A percentile compares a stretch with the other conserved stretches of the same genome.
Evolutionary conservation across 2,797 vertebrate species (phyloP).

Genomic region (Macropodus opercularis): DNA sequence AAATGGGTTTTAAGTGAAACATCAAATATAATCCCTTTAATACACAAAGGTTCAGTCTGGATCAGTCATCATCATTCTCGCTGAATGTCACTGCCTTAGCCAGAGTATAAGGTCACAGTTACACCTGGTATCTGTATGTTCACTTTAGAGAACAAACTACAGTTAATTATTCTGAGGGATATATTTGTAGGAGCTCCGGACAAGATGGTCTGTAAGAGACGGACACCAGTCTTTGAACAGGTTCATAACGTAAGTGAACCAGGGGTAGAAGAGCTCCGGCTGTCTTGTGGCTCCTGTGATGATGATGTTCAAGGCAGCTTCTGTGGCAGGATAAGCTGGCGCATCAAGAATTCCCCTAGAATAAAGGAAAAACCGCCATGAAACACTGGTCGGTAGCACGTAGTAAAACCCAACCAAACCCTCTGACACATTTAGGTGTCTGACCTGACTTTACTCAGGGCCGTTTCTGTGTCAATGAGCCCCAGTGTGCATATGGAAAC

Average conservation of each 20-base stretch:
- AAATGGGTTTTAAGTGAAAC: too few species aligned
- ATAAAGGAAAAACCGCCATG: conserved; percentile 14
- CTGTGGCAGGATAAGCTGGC: conserved; percentile 79
- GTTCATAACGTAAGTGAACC: conserved; percentile 67
- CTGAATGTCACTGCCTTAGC: too few species aligned
- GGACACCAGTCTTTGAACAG: conserved; percentile 80
- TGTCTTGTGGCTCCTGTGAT: conserved; percentile 75
- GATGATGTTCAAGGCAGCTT: conserved; percentile 85
- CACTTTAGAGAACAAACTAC: too few species aligned
- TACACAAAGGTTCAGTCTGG: too few species aligned
- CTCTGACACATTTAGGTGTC: conserved; percentile 6
- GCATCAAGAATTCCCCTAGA: conserved; percentile 72
- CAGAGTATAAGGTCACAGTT: too few species aligned
- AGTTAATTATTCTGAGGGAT: too few species aligned
- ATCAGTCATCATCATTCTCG: too few species aligned
- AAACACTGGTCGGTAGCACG: too few species aligned
- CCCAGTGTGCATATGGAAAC: conserved; percentile 87
- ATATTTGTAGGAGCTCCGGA: conserved; percentile 75
- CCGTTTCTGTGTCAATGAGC: conserved; percentile 82
- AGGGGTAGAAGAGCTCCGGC: conserved; percentile 84
- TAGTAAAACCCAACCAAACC: neutral
- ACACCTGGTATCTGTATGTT: too few species aligned
- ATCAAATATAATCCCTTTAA: too few species aligned
- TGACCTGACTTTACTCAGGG: conserved; percentile 83
- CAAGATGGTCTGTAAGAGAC: conserved; percentile 53